A percentile compares a stretch with the other conserved stretches of the same genome.
phyloP scores from a whole-genome alignment of 2,113 vertebrate genomes.

The Recurvirostra avosetta region DNA sequence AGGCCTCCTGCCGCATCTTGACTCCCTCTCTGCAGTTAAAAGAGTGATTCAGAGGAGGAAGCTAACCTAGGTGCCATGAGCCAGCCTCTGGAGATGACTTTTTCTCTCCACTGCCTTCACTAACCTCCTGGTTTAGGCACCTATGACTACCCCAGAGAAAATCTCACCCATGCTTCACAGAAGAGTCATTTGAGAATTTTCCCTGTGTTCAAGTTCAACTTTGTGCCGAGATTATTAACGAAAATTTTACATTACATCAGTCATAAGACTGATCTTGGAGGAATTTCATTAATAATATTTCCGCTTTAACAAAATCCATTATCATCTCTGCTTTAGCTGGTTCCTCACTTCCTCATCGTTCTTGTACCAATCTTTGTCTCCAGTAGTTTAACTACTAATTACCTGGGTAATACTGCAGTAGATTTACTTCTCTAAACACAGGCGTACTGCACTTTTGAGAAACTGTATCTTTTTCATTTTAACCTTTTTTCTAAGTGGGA shows the following conservation, averaged over 20 bases:
- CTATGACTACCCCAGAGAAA: background rate
- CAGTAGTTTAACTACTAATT: background rate
- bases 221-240: background rate
- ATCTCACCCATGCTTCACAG: background rate
- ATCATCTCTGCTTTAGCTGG: background rate
- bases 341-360: background rate
- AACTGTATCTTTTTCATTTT: background rate
- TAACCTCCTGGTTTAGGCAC: background rate
- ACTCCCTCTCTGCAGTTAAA: background rate
- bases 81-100: background rate
- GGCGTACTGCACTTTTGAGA: background rate
- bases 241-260: background rate
- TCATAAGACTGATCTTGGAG: background rate
- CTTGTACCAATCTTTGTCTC: background rate
- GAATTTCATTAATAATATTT: background rate
- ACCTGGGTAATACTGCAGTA: background rate
- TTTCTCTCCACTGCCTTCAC: background rate
- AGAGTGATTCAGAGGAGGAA: background rate
- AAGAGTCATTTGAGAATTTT: background rate
- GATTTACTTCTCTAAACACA: background rate
- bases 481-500: background rate
- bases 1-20: background rate
- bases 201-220: background rate
- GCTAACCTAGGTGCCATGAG: background rate
- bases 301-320: conserved; percentile 11